Evolutionary conservation across 2,797 vertebrate genomes (phyloP).

Genomic region (Nothura maculosa): DNA sequence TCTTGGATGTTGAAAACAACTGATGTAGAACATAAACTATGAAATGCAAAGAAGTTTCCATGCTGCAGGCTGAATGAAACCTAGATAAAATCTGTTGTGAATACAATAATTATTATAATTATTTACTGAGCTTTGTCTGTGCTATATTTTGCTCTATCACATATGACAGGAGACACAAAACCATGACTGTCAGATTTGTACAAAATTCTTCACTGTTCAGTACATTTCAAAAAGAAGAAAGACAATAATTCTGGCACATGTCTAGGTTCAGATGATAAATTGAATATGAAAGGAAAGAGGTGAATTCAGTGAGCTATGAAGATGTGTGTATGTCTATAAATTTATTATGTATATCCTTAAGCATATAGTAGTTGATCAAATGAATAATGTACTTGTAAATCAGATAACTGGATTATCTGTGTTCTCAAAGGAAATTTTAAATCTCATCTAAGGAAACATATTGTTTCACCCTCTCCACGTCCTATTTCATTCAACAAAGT

Average conservation of each 20-base stretch:
- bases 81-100: neutral
- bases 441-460: conserved; percentile 5
- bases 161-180: neutral
- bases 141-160: neutral
- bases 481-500: neutral
- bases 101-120: conserved; percentile 45
- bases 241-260: neutral
- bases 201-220: neutral
- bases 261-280: conserved; percentile 33
- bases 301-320: conserved; percentile 45
- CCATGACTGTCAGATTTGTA: neutral
- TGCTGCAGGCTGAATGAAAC: neutral
- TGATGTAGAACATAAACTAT: neutral
- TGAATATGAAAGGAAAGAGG: conserved; percentile 33
- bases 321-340: conserved; percentile 46
- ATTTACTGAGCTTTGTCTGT: neutral
- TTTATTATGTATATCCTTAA: conserved; percentile 63
- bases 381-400: conserved; percentile 37
- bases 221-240: conserved; percentile 4
- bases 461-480: neutral
- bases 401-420: conserved; percentile 46
- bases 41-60: neutral
- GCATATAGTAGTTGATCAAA: conserved; percentile 24
- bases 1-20: neutral
- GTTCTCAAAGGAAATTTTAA: conserved; percentile 40